Evolutionary conservation across 1,140 invertebrate species (phyloP).

Genomic region (Piezodorus guildinii): DNA sequence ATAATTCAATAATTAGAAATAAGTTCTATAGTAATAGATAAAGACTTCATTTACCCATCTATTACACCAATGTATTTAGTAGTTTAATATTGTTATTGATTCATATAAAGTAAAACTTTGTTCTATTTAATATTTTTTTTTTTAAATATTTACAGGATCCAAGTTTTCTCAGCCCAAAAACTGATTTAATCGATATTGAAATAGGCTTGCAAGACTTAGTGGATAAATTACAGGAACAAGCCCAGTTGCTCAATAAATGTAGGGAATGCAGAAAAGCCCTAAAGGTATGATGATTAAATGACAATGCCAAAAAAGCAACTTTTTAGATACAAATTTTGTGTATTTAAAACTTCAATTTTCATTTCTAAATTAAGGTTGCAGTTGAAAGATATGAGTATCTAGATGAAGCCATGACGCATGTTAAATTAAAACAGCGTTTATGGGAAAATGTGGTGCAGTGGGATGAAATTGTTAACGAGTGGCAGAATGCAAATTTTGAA

Average conservation of each 20-base stretch:
- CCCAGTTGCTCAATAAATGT: background rate
- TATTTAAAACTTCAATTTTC: background rate
- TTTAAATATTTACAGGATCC: background rate
- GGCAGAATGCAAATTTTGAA: constrained; percentile 54
- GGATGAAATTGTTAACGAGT: constrained; percentile 45
- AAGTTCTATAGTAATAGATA: no score
- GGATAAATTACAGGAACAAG: constrained; percentile 40
- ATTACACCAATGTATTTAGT: no score
- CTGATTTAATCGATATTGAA: constrained; percentile 17
- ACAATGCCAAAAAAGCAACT: no score
- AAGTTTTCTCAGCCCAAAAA: constrained; percentile 9
- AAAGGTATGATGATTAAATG: background rate
- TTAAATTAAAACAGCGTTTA: constrained; percentile 61
- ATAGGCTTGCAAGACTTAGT: constrained; percentile 30
- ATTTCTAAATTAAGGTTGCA: constrained; percentile 42
- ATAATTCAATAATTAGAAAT: no score
- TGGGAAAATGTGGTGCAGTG: constrained; percentile 65
- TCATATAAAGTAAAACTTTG: no score
- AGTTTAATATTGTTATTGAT: no score
- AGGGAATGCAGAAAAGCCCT: background rate
- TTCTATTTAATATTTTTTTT: no score
- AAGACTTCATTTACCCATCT: no score
- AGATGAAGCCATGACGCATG: constrained; percentile 61
- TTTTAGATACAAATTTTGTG: background rate
- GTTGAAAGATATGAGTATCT: constrained; percentile 65